Evolutionary conservation across 1,140 invertebrate species (phyloP), one percentile per base, ranked within the genome.

Genomic region (Anoplophora glabripennis): DNA sequence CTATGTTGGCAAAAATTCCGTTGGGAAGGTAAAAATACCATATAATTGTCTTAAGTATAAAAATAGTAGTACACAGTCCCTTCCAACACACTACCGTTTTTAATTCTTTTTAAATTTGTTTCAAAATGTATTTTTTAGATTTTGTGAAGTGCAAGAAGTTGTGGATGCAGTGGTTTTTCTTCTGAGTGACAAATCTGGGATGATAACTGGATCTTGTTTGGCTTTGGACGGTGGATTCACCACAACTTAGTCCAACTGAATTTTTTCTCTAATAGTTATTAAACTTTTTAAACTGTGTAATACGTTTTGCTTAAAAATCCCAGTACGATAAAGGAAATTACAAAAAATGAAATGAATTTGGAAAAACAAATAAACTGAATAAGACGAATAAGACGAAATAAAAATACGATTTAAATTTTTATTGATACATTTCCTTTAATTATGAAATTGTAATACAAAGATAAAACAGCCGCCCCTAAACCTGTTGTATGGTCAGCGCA

Each of bases 151-250:
- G 0, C 79, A 86, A 8, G 93, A 96, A 72, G 92, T 96, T 1
- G 86, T 90, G 0, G 85, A 94, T 78, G 83, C 86, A 18, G 83
- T 93, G 35, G 65, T 93, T 28, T 96, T 86, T 72, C 79, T 96
- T 34, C 76, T 96, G 7, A 94, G 92, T 73, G 85, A 93, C 59
- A 84, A 85, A 68, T 84, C 93, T n/a, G 85, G 82, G 17, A 94
- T 95, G 86, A 87, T 93, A 18, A 93, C 84, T 61, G 94, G 92
- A 11, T 78, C 82, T 11, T 79, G 80, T 46, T 76, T 96, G 18
- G 88, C 90, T 0, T 78, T 96, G n/a, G 93, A 96, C 69, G 94
- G 93, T 35, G 93, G 93, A 61, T 92, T 61, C 57, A 57, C 72
- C 10, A 72, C 72, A 10, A 60, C 57, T 28, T 28, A 28, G 5